These are phyloP conservation scores for Sphinx pinastri DNA, from an alignment of 2,888 invertebrate genomes.

Conservation along the genomic window DNA sequence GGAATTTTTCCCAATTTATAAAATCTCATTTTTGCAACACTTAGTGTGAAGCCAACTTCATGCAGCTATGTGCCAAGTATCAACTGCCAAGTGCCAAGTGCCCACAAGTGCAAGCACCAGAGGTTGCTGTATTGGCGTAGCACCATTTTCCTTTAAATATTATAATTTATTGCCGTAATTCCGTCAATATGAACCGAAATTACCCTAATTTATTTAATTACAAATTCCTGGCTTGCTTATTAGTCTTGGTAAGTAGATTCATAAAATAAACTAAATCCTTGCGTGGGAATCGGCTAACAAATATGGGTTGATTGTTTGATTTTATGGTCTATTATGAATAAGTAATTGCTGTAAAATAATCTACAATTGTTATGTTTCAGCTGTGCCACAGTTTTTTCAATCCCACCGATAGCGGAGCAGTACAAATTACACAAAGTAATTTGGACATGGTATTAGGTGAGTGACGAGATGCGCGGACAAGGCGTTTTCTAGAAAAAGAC, in stretches of 20 bases:
- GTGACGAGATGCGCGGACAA: conserved; percentile 45
- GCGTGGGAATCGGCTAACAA: conserved; percentile 39
- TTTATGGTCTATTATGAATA: conserved; percentile 67
- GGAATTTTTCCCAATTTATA: no score
- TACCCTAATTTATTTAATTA: conserved; percentile 54
- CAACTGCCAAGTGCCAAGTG: conserved; percentile 37
- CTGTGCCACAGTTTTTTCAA: conserved; percentile 86
- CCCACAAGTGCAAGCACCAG: conserved; percentile 41
- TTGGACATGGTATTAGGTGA: conserved; percentile 94
- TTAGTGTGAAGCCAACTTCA: no score
- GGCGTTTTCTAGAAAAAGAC: conserved; percentile 38
- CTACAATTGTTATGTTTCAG: conserved; percentile 71
- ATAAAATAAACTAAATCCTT: conserved; percentile 29
- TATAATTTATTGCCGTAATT: conserved; percentile 29
- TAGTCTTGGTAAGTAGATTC: conserved; percentile 67
- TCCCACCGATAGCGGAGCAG: conserved; percentile 92
- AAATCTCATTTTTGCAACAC: no score
- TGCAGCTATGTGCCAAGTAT: not conserved
- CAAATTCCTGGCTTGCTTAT: conserved; percentile 57
- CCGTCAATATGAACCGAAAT: conserved; percentile 56
- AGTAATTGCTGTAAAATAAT: conserved; percentile 62
- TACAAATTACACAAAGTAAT: conserved; percentile 91
- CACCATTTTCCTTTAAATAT: conserved; percentile 45
- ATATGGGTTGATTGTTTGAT: conserved; percentile 56
- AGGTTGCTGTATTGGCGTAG: conserved; percentile 41